Conservation (phyloP, 2,113 vertebrate species). For the Chaetura pelagica region DNA sequence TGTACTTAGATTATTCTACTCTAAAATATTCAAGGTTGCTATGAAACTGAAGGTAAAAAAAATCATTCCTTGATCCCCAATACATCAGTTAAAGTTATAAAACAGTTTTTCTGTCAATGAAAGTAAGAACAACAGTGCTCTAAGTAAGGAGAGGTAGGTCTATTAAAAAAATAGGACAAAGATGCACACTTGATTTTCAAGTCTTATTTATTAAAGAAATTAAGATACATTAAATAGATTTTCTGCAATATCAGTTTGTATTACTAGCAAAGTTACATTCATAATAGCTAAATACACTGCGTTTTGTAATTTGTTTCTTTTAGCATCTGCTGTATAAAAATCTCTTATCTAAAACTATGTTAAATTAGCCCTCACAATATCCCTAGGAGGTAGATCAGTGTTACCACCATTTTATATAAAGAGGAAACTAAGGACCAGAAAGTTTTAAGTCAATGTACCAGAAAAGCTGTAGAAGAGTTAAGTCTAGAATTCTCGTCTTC, state of each 20-base stretch:
- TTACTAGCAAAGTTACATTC: conserved; percentile 26
- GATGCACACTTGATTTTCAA: not conserved
- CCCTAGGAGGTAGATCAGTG: conserved; percentile 42
- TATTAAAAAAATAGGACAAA: not conserved
- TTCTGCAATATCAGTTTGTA: not conserved
- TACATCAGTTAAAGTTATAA: not conserved
- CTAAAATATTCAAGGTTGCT: not conserved
- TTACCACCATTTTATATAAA: not conserved
- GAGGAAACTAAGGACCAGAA: not conserved
- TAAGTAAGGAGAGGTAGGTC: not conserved
- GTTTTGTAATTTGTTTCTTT: not conserved
- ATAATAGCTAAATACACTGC: conserved; percentile 4
- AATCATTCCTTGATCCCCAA: not conserved
- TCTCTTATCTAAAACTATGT: not conserved
- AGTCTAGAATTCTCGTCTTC: not conserved
- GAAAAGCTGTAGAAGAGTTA: not conserved
- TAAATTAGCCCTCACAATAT: conserved; percentile 19
- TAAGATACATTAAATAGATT: not conserved
- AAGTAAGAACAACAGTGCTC: not conserved
- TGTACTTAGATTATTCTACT: not conserved
- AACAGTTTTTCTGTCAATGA: not conserved
- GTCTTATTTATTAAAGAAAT: not conserved
- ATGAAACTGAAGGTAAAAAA: not conserved
- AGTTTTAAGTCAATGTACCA: not conserved
- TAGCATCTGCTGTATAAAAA: not conserved